Evolutionary conservation across 2,888 invertebrate species (phyloP).

Genomic region (Pseudoips prasinana): DNA sequence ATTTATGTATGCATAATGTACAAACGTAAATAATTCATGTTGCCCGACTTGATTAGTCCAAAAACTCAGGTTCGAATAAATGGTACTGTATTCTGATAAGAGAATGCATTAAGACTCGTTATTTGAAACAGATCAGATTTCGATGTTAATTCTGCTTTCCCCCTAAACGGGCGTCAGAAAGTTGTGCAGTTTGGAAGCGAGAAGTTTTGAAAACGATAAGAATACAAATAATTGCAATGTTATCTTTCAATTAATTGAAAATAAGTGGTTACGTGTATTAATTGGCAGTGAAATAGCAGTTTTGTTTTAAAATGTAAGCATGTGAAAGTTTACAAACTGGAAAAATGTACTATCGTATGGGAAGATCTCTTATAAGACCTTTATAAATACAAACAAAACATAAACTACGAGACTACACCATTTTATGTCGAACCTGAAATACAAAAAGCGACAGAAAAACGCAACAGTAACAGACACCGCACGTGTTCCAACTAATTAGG

Average conservation of each 20-base stretch:
- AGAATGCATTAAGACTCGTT: conserved; percentile 41
- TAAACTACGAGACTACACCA: conserved; percentile 1
- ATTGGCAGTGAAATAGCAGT: neutral
- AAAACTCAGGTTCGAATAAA: conserved; percentile 21
- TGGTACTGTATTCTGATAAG: conserved; percentile 35
- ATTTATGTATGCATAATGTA: no score
- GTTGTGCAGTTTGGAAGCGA: conserved; percentile 14
- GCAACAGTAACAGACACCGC: conserved; percentile 24
- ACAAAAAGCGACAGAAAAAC: conserved; percentile 14
- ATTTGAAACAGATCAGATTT: conserved; percentile 30
- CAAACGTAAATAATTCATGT: neutral
- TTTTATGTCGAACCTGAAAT: no score
- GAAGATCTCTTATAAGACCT: no score
- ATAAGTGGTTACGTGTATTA: no score
- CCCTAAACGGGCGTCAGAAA: conserved; percentile 13
- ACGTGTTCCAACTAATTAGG: conserved; percentile 63
- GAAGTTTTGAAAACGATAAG: conserved; percentile 7
- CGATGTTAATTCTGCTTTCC: conserved; percentile 37
- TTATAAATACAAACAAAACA: conserved; percentile 17
- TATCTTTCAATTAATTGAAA: no score
- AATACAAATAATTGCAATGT: neutral
- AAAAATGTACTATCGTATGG: no score
- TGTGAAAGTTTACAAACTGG: no score
- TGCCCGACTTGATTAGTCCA: conserved; percentile 6
- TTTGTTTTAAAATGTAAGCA: no score